Base-by-base conservation (phyloP, 2,113 vertebrate genomes). In the Trichomycterus rosablanca region DNA sequence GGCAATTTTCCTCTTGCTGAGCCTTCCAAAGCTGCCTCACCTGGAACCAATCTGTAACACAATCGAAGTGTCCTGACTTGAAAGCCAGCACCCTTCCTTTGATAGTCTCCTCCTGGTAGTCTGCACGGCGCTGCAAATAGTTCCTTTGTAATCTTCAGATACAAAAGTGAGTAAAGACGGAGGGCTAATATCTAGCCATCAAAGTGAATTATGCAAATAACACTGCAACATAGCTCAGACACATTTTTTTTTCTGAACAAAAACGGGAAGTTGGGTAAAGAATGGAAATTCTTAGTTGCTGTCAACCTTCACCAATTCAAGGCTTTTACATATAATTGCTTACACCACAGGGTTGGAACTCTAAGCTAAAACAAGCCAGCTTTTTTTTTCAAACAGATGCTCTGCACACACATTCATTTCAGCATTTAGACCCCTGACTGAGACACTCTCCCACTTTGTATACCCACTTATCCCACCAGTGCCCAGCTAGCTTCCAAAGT, bases 31-130 rank as follows among this genome's bases (percentile, higher is more conserved):
- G 87, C 86, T 79, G 79, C 81, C 77, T 89, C 87, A 88, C 89
- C 89, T 92, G 88, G 89, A 93, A 94, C 80, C 81, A 89, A 89
- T 91, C 84, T 88, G 67, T 87, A 88, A 89, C 79, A 85, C 72
- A 84, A 84, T 84, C 83, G 83, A 87, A 86, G 83, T 83, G 84
- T 86, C 84, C 88, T 81, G 78, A 87, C 86, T 22, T 77, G 87
- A 90, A 91, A 90, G 84, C 84, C 81, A 75, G 80, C 79, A 80
- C 79, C 72, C 78, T 83, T 74, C 51, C 82, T 90, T 89, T 88
- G 87, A 89, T 85, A 88, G 81, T 77, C 86, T 86, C 80, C 80
- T 84, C 81, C 76, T 84, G 80, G 77, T 82, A 86, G 80, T 80
- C 78, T 82, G 79, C 70, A 68, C 49, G 63, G 77, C 77, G 77